Conservation (phyloP, 2,888 invertebrate species). For the Tromatobia lineatoria region DNA sequence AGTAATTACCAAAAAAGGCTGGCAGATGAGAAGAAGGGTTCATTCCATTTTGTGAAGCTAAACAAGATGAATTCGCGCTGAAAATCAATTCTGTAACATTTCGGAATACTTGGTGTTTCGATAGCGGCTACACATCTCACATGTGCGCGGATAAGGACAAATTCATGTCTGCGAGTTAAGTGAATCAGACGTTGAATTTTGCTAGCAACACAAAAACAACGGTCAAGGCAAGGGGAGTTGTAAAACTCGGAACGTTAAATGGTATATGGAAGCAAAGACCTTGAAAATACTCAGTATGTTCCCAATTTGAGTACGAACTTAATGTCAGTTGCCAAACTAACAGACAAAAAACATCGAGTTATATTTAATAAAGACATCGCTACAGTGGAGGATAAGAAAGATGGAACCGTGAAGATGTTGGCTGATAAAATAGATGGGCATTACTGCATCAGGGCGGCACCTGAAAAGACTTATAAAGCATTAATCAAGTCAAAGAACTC, state of each 20-base stretch:
- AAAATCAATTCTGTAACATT: not conserved
- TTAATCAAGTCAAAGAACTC: not conserved
- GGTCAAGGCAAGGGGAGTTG: conserved; percentile 29
- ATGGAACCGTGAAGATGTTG: not conserved
- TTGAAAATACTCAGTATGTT: conserved; percentile 35
- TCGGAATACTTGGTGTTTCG: conserved; percentile 36
- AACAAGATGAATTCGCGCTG: not conserved
- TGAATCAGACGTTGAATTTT: conserved; percentile 27
- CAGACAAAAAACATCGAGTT: conserved; percentile 59
- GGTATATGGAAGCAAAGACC: not conserved
- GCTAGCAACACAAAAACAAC: conserved; percentile 30
- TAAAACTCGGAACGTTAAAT: conserved; percentile 27
- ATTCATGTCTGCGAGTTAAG: conserved; percentile 14
- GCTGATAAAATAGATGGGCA: conserved; percentile 45
- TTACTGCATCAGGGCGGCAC: not conserved
- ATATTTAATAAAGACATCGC: conserved; percentile 60
- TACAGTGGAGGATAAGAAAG: conserved; percentile 16
- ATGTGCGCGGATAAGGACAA: conserved; percentile 29
- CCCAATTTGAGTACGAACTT: conserved; percentile 38
- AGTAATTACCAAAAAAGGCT: not conserved
- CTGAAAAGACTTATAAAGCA: not conserved
- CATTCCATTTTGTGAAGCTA: not conserved
- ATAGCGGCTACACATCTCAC: conserved; percentile 43
- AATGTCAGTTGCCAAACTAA: conserved; percentile 63
- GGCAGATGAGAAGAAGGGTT: not conserved